These are phyloP conservation scores for Dicyrtomina minuta DNA, from an alignment of 2,888 invertebrate species.

Conservation along the genomic window DNA sequence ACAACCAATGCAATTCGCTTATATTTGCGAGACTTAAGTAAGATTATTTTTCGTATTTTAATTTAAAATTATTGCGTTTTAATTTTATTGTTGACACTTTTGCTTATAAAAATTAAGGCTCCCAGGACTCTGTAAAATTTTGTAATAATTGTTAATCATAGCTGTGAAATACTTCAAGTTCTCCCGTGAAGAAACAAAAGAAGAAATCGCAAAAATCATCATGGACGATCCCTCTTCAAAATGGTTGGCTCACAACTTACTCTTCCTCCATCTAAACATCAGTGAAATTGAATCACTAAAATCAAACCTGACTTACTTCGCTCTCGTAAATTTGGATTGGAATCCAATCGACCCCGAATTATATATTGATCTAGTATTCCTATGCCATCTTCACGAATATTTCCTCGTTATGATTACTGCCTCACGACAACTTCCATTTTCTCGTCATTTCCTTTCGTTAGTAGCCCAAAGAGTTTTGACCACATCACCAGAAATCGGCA, in stretches of 20 bases:
- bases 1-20: conserved; percentile 5
- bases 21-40: neutral
- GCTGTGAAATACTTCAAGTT: neutral
- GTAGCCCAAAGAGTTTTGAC: neutral
- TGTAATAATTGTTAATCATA: neutral
- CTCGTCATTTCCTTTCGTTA: neutral
- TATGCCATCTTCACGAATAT: conserved; percentile 27
- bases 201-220: conserved; percentile 1
- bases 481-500: too few relatives aligned
- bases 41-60: neutral
- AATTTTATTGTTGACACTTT: neutral
- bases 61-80: neutral
- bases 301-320: neutral
- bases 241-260: conserved; percentile 30
- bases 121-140: too few relatives aligned
- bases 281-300: neutral
- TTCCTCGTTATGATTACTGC: conserved; percentile 34
- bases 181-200: neutral
- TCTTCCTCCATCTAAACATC: conserved; percentile 33
- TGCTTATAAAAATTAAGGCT: neutral
- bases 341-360: conserved; percentile 24
- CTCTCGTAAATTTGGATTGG: conserved; percentile 8
- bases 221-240: conserved; percentile 14
- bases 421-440: neutral
- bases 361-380: conserved; percentile 30